Percentiles rank a stretch among this genome's conserved stretches.
phyloP scores from a whole-genome alignment of 2,797 vertebrate genomes.

The Petrocephalus schoutedeni region DNA sequence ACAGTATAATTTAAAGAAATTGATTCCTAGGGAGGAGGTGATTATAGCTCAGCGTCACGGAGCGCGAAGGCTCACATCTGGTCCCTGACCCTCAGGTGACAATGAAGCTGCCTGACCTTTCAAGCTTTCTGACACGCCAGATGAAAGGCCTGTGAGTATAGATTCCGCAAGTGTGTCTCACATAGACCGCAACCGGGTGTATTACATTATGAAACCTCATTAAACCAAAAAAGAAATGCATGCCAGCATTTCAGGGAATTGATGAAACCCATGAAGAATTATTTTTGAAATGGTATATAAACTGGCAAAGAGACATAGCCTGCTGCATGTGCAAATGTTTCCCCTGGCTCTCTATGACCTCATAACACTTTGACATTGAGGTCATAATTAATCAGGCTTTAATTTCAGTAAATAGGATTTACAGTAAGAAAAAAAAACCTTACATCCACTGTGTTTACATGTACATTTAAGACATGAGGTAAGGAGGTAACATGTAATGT shows the following conservation, averaged over 20 bases:
- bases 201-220: constrained; percentile 3
- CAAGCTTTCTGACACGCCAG: constrained; percentile 11
- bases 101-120: constrained; percentile 24
- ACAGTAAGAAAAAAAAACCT: background rate
- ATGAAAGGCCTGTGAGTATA: background rate
- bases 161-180: background rate
- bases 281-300: constrained; percentile 2
- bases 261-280: constrained; percentile 15
- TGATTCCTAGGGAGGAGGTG: constrained; percentile 8
- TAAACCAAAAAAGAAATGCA: background rate
- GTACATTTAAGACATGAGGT: constrained; percentile 13
- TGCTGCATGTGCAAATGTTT: background rate
- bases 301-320: background rate
- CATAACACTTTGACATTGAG: constrained; percentile 6
- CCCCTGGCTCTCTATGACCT: background rate
- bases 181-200: background rate
- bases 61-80: constrained; percentile 21
- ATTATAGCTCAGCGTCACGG: background rate
- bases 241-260: background rate
- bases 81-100: constrained; percentile 19
- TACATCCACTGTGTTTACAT: constrained; percentile 4
- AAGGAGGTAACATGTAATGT: background rate
- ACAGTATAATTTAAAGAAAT: background rate
- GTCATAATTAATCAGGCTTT: constrained; percentile 1
- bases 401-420: background rate